Evolutionary conservation across 2,113 vertebrate genomes (phyloP).

Genomic region (Corydoras maculifer): DNA sequence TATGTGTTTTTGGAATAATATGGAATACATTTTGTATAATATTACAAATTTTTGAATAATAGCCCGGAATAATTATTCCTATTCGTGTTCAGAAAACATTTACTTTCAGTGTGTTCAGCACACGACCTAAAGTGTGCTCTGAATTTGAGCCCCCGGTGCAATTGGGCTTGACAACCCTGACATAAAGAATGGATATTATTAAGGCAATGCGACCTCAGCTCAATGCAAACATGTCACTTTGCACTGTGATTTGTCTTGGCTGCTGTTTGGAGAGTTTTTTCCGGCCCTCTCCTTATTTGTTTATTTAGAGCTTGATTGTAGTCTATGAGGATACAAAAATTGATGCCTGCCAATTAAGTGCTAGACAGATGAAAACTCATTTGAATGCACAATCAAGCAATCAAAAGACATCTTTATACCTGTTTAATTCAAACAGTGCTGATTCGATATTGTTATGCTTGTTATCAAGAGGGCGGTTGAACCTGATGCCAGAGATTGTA

Average conservation of each 20-base stretch:
- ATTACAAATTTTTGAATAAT: too few relatives aligned
- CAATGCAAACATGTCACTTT: conserved; percentile 1
- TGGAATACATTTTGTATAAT: too few relatives aligned
- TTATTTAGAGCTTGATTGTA: conserved; percentile 25
- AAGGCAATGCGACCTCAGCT: background rate
- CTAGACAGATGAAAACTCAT: conserved; percentile 10
- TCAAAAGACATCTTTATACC: conserved; percentile 29
- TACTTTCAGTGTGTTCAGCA: too few relatives aligned
- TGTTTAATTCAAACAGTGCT: conserved; percentile 16
- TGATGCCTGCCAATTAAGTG: conserved; percentile 25
- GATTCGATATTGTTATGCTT: conserved; percentile 32
- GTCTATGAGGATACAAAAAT: conserved; percentile 18
- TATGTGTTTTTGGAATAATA: too few relatives aligned
- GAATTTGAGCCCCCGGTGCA: too few relatives aligned
- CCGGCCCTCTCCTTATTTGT: conserved; percentile 24
- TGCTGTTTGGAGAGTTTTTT: conserved; percentile 29
- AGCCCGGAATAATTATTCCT: too few relatives aligned
- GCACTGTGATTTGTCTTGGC: conserved; percentile 7
- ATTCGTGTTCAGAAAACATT: too few relatives aligned
- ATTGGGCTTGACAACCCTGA: too few relatives aligned
- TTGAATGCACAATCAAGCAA: conserved; percentile 21
- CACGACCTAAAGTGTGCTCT: too few relatives aligned
- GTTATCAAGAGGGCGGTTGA: conserved; percentile 23
- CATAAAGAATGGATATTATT: background rate
- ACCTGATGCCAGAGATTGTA: conserved; percentile 3